These are phyloP conservation scores for Sthenelais limicola DNA, from an alignment of 2,888 invertebrate species.

Conservation along the genomic window DNA sequence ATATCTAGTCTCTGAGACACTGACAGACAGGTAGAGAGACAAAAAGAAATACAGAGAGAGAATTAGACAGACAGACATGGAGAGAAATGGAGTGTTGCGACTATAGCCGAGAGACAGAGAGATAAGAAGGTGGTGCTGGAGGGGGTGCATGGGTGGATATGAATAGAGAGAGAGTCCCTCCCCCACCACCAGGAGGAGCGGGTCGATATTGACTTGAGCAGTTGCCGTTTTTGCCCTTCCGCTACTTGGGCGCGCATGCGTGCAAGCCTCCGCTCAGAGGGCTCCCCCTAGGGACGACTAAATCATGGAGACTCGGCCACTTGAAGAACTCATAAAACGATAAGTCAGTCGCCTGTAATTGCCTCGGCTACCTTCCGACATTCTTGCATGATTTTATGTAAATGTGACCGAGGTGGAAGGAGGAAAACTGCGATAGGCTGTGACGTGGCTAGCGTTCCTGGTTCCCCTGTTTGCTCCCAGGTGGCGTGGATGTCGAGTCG, in stretches of 20 bases:
- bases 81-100: too few species aligned
- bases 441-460: not conserved
- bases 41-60: too few species aligned
- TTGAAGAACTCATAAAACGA: constrained; percentile 24
- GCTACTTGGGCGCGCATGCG: constrained; percentile 22
- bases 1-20: too few species aligned
- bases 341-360: constrained; percentile 25
- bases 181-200: too few species aligned
- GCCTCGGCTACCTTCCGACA: constrained; percentile 23
- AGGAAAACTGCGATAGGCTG: not conserved
- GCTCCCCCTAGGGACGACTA: constrained; percentile 22
- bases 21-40: too few species aligned
- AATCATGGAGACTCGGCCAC: constrained; percentile 17
- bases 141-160: not conserved
- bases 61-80: too few species aligned
- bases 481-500: too few species aligned
- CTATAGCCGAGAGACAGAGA: not conserved
- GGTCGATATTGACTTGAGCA: not conserved
- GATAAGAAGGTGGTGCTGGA: not conserved
- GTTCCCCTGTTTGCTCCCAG: not conserved
- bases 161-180: too few species aligned
- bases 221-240: too few species aligned
- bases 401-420: constrained; percentile 9
- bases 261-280: not conserved
- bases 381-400: constrained; percentile 37